Base-by-base conservation (phyloP, 2,113 vertebrate species). In the Albula glossodonta region DNA sequence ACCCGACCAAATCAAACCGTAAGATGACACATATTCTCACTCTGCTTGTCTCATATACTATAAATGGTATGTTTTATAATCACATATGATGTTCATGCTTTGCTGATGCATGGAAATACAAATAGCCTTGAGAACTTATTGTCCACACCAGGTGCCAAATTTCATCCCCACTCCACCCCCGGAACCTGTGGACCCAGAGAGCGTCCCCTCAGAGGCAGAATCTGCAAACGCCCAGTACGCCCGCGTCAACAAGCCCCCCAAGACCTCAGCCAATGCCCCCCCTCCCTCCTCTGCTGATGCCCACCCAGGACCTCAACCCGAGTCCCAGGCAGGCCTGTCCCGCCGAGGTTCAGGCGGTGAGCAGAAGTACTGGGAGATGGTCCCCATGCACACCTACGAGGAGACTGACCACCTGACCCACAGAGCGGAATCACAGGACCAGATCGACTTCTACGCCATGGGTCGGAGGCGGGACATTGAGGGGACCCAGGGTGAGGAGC, bases 351-450 rank as follows among this genome's bases (percentile, higher is more conserved):
- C 81, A 0, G 56, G 48, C 8, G 82, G 80, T 17, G 91, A 91
- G 31, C 78, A 86, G 5, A 89, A 86, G 81, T 91, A 92, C 86
- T 91, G 90, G 83, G 80, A 89, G 60, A 50, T 93, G 83, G 90
- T 91, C 83, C 82, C 89, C 6, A 12, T 89, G 63, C 92, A 92
- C 86, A 92, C 90, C 5, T 93, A 93, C 8, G 92, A 93, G 78
- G 90, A 93, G 86, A 88, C 91, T 1, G 56, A 80, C 7, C 84
- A 87, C 49, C 86, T 80, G 25, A 11, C 60, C 9, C 15, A 25
- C 4, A 25, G 3, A 0, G 10, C 51, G 0, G 84, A 89, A 49
- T 74, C 80, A 15, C 51, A 74, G 0, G 70, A 79, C 53, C 81
- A 11, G 48, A 92, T 90, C 1, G 88, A 85, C 74, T 90, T 90